Evolutionary conservation across 23 tunicate species (phyloP), one percentile per base, ranked within the genome.

Genomic region (Phallusia fumigata): DNA sequence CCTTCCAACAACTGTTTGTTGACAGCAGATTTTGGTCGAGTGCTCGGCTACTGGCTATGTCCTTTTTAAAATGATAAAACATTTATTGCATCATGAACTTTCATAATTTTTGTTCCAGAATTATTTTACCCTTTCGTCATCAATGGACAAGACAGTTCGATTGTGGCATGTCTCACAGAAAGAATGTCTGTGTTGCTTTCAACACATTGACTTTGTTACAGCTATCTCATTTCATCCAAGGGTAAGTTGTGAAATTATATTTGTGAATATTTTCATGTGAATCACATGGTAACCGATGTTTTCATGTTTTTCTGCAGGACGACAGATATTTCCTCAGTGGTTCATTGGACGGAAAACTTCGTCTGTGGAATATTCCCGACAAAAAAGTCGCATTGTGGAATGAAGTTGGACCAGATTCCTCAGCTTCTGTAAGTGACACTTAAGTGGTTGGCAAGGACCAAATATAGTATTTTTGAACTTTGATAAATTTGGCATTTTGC

Each of bases 371-470:
- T 75, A 94, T 94, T 79, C 98, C 98, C 0, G 98, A 94, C 0
- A 94, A 94, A 80, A 94, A 94, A 86, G 98, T 94, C 21, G 98
- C 98, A 34, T 50, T 94, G 80, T 94, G 98, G 98, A 94, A 94
- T 79, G 98, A 94, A 75, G 94, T 94, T 19, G 34, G 85, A 18
- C 94, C 93, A 0, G 94, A 94, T 76, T 92, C 92, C 19, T 83
- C 88, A 35, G 65, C 89, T 18, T 76, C 82, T 52, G 88, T 83
- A 47, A 44, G 82, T 36, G 5, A 40, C n/a, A n/a, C n/a, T 10
- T n/a, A n/a, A n/a, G n/a, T n/a, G n/a, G n/a, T n/a, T n/a, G n/a
- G n/a, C n/a, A n/a, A n/a, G n/a, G n/a, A n/a, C n/a, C n/a, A n/a
- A n/a, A n/a, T n/a, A n/a, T n/a, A n/a, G n/a, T n/a, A n/a, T n/a